These are phyloP conservation scores for Grus americana DNA, from an alignment of 2,113 vertebrate species.

Conservation along the genomic window DNA sequence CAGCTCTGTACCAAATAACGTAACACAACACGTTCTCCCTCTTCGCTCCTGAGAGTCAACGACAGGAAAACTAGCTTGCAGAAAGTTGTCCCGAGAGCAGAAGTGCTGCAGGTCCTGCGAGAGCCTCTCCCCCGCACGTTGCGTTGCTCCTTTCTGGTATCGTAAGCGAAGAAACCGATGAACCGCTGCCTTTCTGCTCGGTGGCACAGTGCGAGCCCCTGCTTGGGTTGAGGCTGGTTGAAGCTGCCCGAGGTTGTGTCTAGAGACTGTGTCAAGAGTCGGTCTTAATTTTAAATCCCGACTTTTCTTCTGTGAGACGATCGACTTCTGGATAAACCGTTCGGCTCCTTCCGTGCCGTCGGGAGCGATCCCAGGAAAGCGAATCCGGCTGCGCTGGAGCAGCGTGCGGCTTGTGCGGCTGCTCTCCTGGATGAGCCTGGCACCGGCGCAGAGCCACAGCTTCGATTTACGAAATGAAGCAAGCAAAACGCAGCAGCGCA, in stretches of 20 bases:
- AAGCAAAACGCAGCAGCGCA: not conserved
- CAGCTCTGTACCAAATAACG: not conserved
- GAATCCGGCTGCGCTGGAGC: not conserved
- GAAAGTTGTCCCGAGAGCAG: not conserved
- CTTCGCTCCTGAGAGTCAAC: rapidly evolving
- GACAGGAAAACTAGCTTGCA: not conserved
- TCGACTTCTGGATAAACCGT: not conserved
- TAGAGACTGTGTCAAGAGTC: not conserved
- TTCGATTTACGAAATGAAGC: not conserved
- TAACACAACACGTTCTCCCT: not conserved
- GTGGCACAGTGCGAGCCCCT: rapidly evolving
- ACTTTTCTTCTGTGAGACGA: not conserved
- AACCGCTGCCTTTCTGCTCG: not conserved
- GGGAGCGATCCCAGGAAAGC: not conserved
- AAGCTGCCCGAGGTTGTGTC: not conserved
- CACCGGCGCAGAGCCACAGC: not conserved
- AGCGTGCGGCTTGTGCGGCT: not conserved
- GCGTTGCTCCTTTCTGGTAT: not conserved
- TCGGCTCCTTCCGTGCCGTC: not conserved
- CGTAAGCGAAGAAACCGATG: not conserved
- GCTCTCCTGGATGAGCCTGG: not conserved
- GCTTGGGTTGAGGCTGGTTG: not conserved
- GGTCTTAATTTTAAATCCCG: not conserved
- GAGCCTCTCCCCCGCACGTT: not conserved
- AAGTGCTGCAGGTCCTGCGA: not conserved